Base-by-base conservation (phyloP, 2,113 vertebrate species). In the Muntiacus reevesi region DNA sequence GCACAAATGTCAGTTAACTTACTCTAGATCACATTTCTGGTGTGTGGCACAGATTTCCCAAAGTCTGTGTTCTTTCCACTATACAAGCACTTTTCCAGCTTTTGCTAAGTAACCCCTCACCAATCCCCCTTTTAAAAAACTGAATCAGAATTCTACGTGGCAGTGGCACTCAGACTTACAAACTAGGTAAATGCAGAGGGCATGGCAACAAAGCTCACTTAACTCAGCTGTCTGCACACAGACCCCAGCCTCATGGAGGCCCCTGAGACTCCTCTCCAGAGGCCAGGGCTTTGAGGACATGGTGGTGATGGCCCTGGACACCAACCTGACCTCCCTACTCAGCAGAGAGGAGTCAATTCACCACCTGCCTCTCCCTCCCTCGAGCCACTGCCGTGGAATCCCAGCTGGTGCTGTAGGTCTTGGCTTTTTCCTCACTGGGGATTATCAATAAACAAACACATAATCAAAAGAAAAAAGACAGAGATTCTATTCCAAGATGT, bases 351-450 rank as follows among this genome's bases (percentile, higher is more conserved):
- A 57, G 50, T 33, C 40, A 57, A 14, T 12, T n/a, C 54, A 43
- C 3, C 0, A 0, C 21, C 50, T 1, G 5, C 40, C 17, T 47
- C 71, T 19, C 30, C 2, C 1, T 6, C 28, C 6, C 55, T 89
- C 1, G 0, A 9, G 6, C 4, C 7, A 16, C 5, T 5, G 33
- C 30, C 40, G 1, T 1, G 0, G 43, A 67, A 89, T 64, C 30
- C 13, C 52, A 76, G 19, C 81, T 36, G 19, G 16, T 10, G 0
- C 15, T 27, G 2, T 6, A 45, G 28, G 55, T 16, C n/a, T 52
- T 50, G 36, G 59, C 59, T 62, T 23, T 76, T 45, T 23, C 25
- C 43, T 89, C 60, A 89, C 11, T 3, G 36, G 28, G 11, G 5
- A 64, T 82, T 15, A n/a, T 7, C 71, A 28, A 79, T 33, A 85